Evolutionary conservation across 2,888 invertebrate species (phyloP), one percentile per base, ranked within the genome.

Genomic region (Metallyticus violacea): DNA sequence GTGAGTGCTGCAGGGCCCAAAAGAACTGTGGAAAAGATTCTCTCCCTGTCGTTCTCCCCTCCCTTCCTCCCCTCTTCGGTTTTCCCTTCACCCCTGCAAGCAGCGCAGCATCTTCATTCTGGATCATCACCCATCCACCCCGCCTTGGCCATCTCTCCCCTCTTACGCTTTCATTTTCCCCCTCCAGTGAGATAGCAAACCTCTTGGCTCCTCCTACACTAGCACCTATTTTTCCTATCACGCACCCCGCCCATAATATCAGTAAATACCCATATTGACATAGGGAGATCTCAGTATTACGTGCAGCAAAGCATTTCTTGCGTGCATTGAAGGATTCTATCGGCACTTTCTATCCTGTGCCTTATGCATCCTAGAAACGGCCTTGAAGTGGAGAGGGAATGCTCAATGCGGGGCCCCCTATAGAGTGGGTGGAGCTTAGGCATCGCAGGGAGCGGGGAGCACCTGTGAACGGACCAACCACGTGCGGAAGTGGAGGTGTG

Each of bases 391-490:
- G 9, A 9, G 80, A 80, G 15, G 62, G 26, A 83, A 85, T 77
- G 85, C 85, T 80, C 79, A 28, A 26, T 81, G 27, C 28, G 80
- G 26, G 76, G 85, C 85, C 76, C 81, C 81, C 26, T 79, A 80
- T 29, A 80, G 79, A 81, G 86, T 85, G 40, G 40, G 40, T 22
- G 40, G 40, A 15, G 40, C 40, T 62, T 62, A 22, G 9, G 15
- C 40, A 15, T 62, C 40, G 40, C 40, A 15, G 40, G 40, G 79
- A 85, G 84, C 30, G 25, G 79, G 27, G 81, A 26, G 85, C 86
- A 87, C 87, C 87, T 87, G 87, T 86, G 26, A 79, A 78, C 84
- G 85, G 87, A 87, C 87, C 87, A 85, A 87, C 85, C 86, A 86
- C 85, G 87, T 85, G 85, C 86, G 40, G 15, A 62, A 62, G 40